These are phyloP conservation scores for Brachionichthys hirsutus DNA, from an alignment of 2,113 vertebrate species.

Conservation along the genomic window DNA sequence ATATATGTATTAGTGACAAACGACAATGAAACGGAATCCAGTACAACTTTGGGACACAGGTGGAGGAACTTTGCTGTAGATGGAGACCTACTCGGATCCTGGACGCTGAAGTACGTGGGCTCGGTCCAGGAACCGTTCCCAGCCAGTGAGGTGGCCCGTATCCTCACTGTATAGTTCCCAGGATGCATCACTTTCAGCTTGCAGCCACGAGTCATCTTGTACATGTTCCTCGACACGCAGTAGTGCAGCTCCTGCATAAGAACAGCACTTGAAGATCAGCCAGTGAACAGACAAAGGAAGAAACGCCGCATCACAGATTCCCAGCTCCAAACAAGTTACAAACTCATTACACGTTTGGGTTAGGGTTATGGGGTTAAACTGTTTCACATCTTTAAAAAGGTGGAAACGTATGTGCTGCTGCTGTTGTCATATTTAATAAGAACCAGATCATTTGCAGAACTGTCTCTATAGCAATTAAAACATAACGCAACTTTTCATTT, in stretches of 20 bases:
- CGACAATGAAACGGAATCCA: background rate
- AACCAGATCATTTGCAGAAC: constrained; percentile 8
- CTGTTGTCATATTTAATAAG: constrained; percentile 27
- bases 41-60: background rate
- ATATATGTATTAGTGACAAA: no score
- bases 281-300: background rate
- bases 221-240: constrained; percentile 90
- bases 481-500: background rate
- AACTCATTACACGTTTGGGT: background rate
- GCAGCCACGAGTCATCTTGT: constrained; percentile 78
- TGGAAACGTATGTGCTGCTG: background rate
- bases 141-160: constrained; percentile 91
- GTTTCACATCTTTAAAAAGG: no score
- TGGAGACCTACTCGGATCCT: constrained; percentile 81
- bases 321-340: constrained; percentile 9
- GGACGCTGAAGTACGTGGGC: constrained; percentile 85
- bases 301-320: background rate
- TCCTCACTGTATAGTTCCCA: constrained; percentile 89
- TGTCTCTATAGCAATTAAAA: constrained; percentile 56
- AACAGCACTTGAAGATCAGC: background rate
- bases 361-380: no score
- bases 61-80: background rate
- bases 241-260: constrained; percentile 80
- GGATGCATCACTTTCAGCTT: constrained; percentile 84
- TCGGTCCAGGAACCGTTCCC: constrained; percentile 96